Evolutionary conservation across 2,888 invertebrate genomes (phyloP).

Genomic region (Pammene fasciana): DNA sequence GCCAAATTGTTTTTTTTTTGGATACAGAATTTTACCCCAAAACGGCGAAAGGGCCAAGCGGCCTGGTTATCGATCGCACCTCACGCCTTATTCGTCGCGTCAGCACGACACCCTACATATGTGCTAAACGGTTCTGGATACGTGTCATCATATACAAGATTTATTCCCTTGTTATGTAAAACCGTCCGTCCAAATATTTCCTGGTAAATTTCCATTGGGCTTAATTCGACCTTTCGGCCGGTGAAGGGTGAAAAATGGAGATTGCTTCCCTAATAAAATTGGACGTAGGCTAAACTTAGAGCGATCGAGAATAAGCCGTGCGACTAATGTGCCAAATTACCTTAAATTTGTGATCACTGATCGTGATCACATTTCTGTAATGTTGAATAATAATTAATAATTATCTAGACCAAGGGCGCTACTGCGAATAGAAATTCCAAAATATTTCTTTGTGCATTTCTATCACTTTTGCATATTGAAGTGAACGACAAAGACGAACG

Average conservation of each 20-base stretch:
- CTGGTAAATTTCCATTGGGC: constrained; percentile 40
- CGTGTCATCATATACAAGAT: constrained; percentile 60
- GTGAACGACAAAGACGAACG: too few species aligned
- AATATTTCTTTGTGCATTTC: too few species aligned
- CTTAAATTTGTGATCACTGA: neutral
- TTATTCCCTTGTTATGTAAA: constrained; percentile 54
- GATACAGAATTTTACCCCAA: neutral
- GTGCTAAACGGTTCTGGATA: constrained; percentile 69
- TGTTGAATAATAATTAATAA: neutral
- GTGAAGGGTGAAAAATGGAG: constrained; percentile 48
- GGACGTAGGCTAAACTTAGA: constrained; percentile 40
- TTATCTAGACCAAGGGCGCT: neutral
- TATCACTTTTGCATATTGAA: too few species aligned
- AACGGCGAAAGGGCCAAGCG: constrained; percentile 57
- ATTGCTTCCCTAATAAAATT: constrained; percentile 47
- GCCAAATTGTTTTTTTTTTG: neutral
- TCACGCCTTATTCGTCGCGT: constrained; percentile 75
- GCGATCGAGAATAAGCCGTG: constrained; percentile 12
- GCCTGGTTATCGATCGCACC: constrained; percentile 76
- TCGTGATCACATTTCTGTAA: neutral
- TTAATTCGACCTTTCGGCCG: constrained; percentile 42
- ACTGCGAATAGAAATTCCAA: too few species aligned
- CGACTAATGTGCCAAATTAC: constrained; percentile 11
- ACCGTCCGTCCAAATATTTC: constrained; percentile 42
- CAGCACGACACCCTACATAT: constrained; percentile 73